Evolutionary conservation across 2,113 vertebrate species (phyloP).

Genomic region (Etia nguti): DNA sequence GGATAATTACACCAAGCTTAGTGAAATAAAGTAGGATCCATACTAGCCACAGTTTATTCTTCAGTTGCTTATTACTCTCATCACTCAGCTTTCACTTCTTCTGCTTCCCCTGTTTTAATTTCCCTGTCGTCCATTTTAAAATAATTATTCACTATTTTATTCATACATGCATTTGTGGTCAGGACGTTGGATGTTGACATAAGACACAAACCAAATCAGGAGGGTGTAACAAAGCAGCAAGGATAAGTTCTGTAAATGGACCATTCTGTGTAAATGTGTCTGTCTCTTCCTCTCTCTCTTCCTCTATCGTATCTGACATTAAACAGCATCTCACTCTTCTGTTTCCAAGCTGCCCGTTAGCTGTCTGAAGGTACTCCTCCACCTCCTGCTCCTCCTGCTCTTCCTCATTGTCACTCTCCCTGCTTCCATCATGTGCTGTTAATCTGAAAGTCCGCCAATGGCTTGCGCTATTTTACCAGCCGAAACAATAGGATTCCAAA

Average conservation of each 20-base stretch:
- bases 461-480: slow-evolving; percentile 33
- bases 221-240: not conserved
- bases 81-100: not conserved
- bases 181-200: not conserved
- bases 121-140: not conserved
- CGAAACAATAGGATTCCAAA: not conserved
- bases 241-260: not conserved
- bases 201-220: not conserved
- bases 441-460: not conserved
- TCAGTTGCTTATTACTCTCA: not conserved
- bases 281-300: slow-evolving; percentile 58
- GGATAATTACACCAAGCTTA: not conserved
- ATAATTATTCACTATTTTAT: not conserved
- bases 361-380: slow-evolving; percentile 97
- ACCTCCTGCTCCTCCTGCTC: slow-evolving; percentile 46
- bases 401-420: slow-evolving; percentile 19
- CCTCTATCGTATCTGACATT: slow-evolving; percentile 74
- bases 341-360: slow-evolving; percentile 99
- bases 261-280: slow-evolving; percentile 61
- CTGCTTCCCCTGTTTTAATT: not conserved
- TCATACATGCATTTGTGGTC: not conserved
- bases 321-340: slow-evolving; percentile 99
- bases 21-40: not conserved
- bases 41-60: not conserved
- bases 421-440: slow-evolving; percentile 15